Base-by-base conservation (phyloP, 2,113 vertebrate genomes). In the Madoqua kirkii region DNA sequence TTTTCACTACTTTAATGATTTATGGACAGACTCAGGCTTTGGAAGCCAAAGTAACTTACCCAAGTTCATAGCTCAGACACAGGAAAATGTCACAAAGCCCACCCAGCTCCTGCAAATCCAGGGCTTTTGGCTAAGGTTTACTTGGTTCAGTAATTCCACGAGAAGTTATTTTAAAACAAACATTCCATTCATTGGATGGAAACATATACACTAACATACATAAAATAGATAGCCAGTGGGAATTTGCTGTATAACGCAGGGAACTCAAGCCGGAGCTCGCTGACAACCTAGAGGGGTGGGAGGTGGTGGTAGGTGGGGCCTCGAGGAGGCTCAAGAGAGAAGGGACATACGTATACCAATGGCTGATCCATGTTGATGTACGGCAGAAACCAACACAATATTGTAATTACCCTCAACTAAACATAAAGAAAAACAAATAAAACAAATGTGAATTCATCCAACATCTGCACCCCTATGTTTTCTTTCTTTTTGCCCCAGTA, bases 61-160 rank as follows among this genome's bases (percentile, higher is more conserved):
- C 54, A 10, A 27, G 23, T 52, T 87, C 33, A 62, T 45, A 43
- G 25, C 84, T 87, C 43, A 27, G 55, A 33, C 11, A 54, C 19
- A 16, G 25, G 54, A 10, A n/a, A 78, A n/a, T 5, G 12, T 52
- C 43, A 40, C 7, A 83, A 33, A 88, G 64, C 54, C 45, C 4
- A 9, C 1, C 12, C 21, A 4, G 10, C 71, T 27, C 55, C 64
- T 31, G 3, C 0, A 27, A 40, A 52, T n/a, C 33, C 54, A 25
- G 1, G 19, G 4, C 12, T 13, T 15, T 14, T 27, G 4, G 3
- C 36, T 31, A 6, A 55, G 57, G 40, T 45, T 87, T n/a, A 17
- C 31, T 33, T 1, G 1, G 7, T 29, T 54, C 5, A n/a, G 25
- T 11, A 36, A 62, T 5, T 16, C 40, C 4, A 50, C 0, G 0